Evolutionary conservation across 2,888 invertebrate genomes (phyloP).

Genomic region (Pyrochroa serraticornis): DNA sequence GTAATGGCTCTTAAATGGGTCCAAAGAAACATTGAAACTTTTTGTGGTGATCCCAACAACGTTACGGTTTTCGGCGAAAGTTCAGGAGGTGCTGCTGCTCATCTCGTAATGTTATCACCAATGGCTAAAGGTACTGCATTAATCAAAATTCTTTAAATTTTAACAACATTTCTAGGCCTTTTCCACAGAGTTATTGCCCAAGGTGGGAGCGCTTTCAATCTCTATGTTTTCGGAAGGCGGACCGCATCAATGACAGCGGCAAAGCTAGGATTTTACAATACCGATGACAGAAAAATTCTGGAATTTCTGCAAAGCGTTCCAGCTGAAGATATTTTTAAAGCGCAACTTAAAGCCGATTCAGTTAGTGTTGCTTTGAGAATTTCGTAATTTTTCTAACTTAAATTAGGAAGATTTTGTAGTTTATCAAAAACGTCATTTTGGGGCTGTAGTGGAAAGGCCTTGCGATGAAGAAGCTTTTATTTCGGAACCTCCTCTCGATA

Average conservation of each 20-base stretch:
- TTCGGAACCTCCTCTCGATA: slow-evolving; percentile 32
- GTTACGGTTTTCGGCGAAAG: slow-evolving; percentile 60
- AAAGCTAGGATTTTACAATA: background rate
- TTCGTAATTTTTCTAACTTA: too few species aligned
- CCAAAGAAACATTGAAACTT: slow-evolving; percentile 55
- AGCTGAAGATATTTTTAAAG: too few species aligned
- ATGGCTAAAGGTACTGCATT: slow-evolving; percentile 47
- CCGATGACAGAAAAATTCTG: slow-evolving; percentile 1
- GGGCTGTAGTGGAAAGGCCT: slow-evolving; percentile 33
- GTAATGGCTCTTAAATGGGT: slow-evolving; percentile 59
- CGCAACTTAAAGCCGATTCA: too few species aligned
- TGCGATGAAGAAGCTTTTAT: slow-evolving; percentile 29
- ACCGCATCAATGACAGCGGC: background rate
- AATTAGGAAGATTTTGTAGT: too few species aligned
- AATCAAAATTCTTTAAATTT: slow-evolving; percentile 9
- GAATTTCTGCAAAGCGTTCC: too few species aligned
- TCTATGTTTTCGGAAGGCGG: slow-evolving; percentile 33
- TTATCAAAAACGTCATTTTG: slow-evolving; percentile 4
- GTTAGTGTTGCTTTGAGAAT: too few species aligned
- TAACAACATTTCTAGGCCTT: slow-evolving; percentile 21
- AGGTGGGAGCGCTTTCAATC: slow-evolving; percentile 42
- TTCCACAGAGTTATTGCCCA: slow-evolving; percentile 46
- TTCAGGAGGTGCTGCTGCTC: slow-evolving; percentile 57
- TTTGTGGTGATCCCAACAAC: slow-evolving; percentile 58
- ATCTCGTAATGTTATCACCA: slow-evolving; percentile 57